Evolutionary conservation across 2,888 invertebrate species (phyloP), one percentile per base, ranked within the genome.

Genomic region (Drosophila anomalata): DNA sequence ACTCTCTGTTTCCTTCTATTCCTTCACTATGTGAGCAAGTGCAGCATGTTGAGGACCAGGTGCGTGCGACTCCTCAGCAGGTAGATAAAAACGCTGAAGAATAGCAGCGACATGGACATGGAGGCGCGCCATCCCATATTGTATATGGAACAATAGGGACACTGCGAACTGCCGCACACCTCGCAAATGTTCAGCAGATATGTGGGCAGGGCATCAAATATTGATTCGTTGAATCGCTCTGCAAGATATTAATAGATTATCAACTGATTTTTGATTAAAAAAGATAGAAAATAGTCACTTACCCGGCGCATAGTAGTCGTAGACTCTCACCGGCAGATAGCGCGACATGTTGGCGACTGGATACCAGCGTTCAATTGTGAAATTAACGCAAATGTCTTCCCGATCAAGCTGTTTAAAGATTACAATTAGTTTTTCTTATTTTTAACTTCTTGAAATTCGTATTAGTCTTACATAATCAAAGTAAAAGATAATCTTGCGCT

Each of bases 231-330:
- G 92, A 96, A 98, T 26, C 97, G 96, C 92, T 97, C 97, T 96
- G 93, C 12, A 93, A 93, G 7, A 20, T 14, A n/a, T 0, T 6
- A 4, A 3, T 6, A 17, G 8, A 7, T 14, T 8, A 55, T n/a
- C n/a, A n/a, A n/a, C n/a, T n/a, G n/a, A n/a, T n/a, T 12, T 14
- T 39, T 1, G 7, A 2, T 14, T 20, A 1, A n/a, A 26, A 9
- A 1, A n/a, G 2, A 36, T 29, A 0, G n/a, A 2, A 1, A 4
- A 11, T 5, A 11, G 7, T 33, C 0, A 85, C 91, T 92, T 92
- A 97, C 98, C 98, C 87, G 98, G 98, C 58, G 98, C 96, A 92
- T 98, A 98, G 91, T 98, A 98, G 92, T 99, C 98, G 92, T 98
- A 99, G 11, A 98, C 95, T 61, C 96, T 94, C 57, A 98, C 95